phyloP scores from a whole-genome alignment of 2,888 invertebrate genomes.

The Druceiella hillmani region DNA sequence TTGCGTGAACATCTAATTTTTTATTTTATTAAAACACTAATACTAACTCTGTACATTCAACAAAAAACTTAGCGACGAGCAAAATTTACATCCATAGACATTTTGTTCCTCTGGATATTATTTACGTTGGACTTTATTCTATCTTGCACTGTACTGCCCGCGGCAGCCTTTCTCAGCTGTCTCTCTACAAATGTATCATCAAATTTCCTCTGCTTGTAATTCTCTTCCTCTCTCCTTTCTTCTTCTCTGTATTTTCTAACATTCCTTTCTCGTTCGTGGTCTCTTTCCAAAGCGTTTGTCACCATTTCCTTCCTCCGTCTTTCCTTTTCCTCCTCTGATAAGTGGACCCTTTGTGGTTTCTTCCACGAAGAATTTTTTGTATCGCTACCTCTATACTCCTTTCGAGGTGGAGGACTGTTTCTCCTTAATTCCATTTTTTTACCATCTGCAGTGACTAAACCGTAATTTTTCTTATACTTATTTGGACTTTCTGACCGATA shows the following conservation, averaged over 20 bases:
- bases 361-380: constrained; percentile 15
- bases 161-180: constrained; percentile 59
- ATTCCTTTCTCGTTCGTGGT: constrained; percentile 58
- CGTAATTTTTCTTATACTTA: constrained; percentile 29
- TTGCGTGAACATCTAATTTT: too few species aligned
- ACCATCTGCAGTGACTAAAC: constrained; percentile 36
- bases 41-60: too few species aligned
- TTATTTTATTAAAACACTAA: too few species aligned
- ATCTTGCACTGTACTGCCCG: constrained; percentile 69
- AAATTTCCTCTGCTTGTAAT: constrained; percentile 39
- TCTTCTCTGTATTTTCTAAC: constrained; percentile 60
- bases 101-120: constrained; percentile 77
- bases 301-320: constrained; percentile 73
- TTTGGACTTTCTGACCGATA: constrained; percentile 12
- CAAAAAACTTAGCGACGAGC: constrained; percentile 63
- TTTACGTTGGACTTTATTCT: constrained; percentile 85
- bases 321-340: constrained; percentile 60
- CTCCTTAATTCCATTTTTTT: constrained; percentile 24
- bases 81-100: constrained; percentile 82
- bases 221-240: constrained; percentile 43
- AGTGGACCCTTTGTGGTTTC: constrained; percentile 21
- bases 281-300: constrained; percentile 68
- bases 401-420: not conserved
- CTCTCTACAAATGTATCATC: constrained; percentile 52
- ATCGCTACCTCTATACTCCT: constrained; percentile 2